These are phyloP conservation scores for Protodeltote pygarga DNA, from an alignment of 2,888 invertebrate genomes.

Conservation along the genomic window DNA sequence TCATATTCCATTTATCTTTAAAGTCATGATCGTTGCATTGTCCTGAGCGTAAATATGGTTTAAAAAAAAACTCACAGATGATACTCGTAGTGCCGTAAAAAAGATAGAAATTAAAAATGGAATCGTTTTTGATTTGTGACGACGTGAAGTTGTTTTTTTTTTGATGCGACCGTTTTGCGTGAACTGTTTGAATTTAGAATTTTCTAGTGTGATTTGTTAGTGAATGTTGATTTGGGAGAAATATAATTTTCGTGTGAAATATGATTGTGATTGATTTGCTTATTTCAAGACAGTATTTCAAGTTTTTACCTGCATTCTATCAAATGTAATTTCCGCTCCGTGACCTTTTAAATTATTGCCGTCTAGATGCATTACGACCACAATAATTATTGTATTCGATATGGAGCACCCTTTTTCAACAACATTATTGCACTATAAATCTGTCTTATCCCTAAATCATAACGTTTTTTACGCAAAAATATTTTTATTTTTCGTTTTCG, in stretches of 20 bases:
- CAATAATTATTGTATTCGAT: conserved; percentile 1
- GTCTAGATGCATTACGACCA: too few relatives aligned
- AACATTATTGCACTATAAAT: conserved; percentile 18
- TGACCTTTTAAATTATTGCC: conserved; percentile 3
- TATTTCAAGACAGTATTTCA: too few relatives aligned
- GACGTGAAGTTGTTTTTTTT: conserved; percentile 34
- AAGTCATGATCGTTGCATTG: conserved; percentile 78
- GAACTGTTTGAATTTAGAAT: conserved; percentile 15
- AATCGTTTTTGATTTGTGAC: conserved; percentile 48
- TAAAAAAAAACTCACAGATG: conserved; percentile 58
- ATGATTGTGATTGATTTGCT: too few relatives aligned
- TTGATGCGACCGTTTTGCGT: conserved; percentile 15
- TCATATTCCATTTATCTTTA: conserved; percentile 78
- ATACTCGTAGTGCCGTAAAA: conserved; percentile 46
- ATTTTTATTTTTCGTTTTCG: too few relatives aligned
- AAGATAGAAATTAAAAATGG: conserved; percentile 46
- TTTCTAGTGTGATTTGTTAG: not conserved
- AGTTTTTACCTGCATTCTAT: too few relatives aligned
- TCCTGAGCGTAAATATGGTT: conserved; percentile 71
- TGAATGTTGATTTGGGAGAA: not conserved
- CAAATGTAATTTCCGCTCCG: too few relatives aligned
- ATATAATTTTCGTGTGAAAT: too few relatives aligned
- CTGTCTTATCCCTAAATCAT: conserved; percentile 15
- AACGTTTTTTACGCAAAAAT: conserved; percentile 18
- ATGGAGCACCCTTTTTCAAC: conserved; percentile 3